Percentiles rank a stretch among this genome's conserved stretches.
These are phyloP conservation scores for Tursiops truncatus DNA, from an alignment of 2,113 vertebrate species.

Conservation along the genomic window DNA sequence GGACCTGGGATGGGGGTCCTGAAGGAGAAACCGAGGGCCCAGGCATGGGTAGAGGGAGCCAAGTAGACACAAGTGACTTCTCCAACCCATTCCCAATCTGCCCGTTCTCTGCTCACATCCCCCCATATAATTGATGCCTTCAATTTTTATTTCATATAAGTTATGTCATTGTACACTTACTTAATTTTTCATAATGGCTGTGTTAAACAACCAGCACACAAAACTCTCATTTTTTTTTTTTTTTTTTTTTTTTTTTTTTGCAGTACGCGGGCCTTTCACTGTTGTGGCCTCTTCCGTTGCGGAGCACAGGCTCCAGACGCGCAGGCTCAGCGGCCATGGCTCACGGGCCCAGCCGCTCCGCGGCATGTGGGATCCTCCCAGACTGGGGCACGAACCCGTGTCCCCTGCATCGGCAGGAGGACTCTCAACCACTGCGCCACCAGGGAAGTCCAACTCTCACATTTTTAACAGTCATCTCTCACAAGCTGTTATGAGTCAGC, in stretches of 20 bases:
- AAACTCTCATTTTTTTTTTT: not conserved
- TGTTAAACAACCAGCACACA: not conserved
- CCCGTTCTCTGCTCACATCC: not conserved
- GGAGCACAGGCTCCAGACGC: too few relatives aligned
- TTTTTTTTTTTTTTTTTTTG: too few relatives aligned
- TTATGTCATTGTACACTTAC: not conserved
- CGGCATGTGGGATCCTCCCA: too few relatives aligned
- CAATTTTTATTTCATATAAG: constrained; percentile 8
- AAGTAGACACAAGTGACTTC: not conserved
- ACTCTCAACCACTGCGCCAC: too few relatives aligned
- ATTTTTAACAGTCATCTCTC: not conserved
- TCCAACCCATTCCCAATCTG: not conserved
- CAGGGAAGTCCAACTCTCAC: not conserved
- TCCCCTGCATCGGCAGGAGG: too few relatives aligned
- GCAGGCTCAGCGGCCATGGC: too few relatives aligned
- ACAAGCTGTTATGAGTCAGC: not conserved
- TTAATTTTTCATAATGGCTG: not conserved
- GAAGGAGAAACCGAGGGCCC: not conserved
- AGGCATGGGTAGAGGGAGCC: not conserved
- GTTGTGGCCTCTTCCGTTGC: too few relatives aligned
- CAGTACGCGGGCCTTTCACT: too few relatives aligned
- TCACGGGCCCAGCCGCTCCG: too few relatives aligned
- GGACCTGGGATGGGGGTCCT: not conserved
- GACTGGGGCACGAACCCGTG: too few relatives aligned
- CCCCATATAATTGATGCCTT: not conserved